Evolutionary conservation across 2,797 vertebrate genomes (phyloP), one percentile per base, ranked within the genome.

Genomic region (Petrocephalus schoutedeni): DNA sequence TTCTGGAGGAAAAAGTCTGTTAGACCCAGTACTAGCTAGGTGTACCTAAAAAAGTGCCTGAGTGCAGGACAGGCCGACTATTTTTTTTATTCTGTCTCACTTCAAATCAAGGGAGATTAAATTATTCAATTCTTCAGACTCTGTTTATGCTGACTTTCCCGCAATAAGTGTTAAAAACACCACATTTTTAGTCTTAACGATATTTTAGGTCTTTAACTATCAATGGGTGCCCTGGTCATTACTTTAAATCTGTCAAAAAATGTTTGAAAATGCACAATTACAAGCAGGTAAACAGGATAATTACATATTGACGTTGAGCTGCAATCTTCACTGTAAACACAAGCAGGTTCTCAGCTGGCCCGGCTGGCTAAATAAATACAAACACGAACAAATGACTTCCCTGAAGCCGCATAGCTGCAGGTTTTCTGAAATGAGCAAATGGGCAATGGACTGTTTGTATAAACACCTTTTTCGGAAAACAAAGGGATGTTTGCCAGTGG

Each of bases 401-500:
- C 80, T 21, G 80, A 83, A 83, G 80, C 14, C 8, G 1, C 36
- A 45, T 53, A 53, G 36, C 49, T 21, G 21, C 21, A 10, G 19
- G 19, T 21, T 53, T 82, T 82, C 77, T 82, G 45, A 51, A 41
- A 82, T 21, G n/a, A 51, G 45, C 77, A 82, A 80, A 83, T 41
- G 56, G 36, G 12, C 56, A 9, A 21, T 21, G 82, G 51, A 21
- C n/a, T 28, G 49, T 74, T 6, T 88, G 57, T 51, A 89, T 21
- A 87, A 87, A 87, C 85, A 86, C 85, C 80, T 88, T 56, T 56
- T 87, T 71, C 58, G 36, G 53, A 49, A 86, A 23, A 64, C 85
- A 61, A 45, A 86, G 85, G 36, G 85, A 51, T 86, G 57, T 86
- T 86, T 86, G 36, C 32, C 49, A 58, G 84, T 23, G 32, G 56